phyloP scores from a whole-genome alignment of 1,140 invertebrate species.

The Nomia melanderi region DNA sequence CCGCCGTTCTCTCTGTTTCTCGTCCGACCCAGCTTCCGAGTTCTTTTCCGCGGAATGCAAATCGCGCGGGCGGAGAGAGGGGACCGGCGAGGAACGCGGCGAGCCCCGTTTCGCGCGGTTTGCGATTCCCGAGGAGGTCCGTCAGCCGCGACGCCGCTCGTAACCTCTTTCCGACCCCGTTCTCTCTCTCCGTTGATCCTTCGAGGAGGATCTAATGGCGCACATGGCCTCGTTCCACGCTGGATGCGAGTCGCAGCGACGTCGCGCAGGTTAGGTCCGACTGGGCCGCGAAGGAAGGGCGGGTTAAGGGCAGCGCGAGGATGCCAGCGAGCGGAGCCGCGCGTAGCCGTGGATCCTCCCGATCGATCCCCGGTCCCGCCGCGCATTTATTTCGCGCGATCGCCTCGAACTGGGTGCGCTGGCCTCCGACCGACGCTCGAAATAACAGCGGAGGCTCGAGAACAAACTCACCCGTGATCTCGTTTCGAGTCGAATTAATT shows the following conservation, averaged over 20 bases:
- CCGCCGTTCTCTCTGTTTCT: slow-evolving; percentile 12
- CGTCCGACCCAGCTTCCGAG: too few species aligned
- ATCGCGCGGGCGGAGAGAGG: too few species aligned
- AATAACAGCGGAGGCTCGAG: neutral
- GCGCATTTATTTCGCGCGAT: neutral
- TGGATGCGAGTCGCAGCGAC: slow-evolving; percentile 66
- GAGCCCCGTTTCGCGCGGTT: too few species aligned
- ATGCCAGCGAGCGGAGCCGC: neutral
- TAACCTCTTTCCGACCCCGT: too few species aligned
- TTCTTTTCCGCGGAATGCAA: neutral
- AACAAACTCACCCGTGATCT: neutral
- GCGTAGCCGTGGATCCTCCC: neutral
- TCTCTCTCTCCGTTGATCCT: too few species aligned
- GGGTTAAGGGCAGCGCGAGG: slow-evolving; percentile 34
- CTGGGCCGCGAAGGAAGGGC: slow-evolving; percentile 28
- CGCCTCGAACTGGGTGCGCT: neutral
- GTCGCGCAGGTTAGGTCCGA: slow-evolving; percentile 56
- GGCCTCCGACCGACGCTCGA: too few species aligned
- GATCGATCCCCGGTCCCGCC: neutral
- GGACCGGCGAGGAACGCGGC: too few species aligned
- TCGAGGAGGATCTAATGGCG: slow-evolving; percentile 46
- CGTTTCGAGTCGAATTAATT: slow-evolving; percentile 2
- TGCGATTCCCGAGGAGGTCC: too few species aligned
- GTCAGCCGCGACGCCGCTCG: too few species aligned
- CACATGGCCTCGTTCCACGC: slow-evolving; percentile 75